Percentiles rank a stretch among this genome's conserved stretches.
These are phyloP conservation scores for Agelastica alni DNA, from an alignment of 2,888 invertebrate species.

Conservation along the genomic window DNA sequence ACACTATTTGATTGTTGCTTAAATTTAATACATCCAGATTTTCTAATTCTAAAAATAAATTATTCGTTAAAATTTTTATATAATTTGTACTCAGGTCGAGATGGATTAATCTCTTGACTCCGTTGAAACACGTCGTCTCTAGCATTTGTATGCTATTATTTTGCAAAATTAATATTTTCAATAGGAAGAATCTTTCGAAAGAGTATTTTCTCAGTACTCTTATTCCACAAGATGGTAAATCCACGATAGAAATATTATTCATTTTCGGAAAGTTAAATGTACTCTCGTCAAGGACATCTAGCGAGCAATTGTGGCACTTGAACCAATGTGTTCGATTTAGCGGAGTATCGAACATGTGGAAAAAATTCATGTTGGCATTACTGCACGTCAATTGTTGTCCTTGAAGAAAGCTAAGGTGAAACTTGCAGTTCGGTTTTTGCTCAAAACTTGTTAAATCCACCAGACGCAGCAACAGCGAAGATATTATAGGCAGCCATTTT, in stretches of 20 bases:
- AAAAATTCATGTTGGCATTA: slow-evolving; percentile 46
- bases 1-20: slow-evolving; percentile 51
- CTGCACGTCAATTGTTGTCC: slow-evolving; percentile 50
- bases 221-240: slow-evolving; percentile 45
- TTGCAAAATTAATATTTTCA: slow-evolving; percentile 51
- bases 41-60: slow-evolving; percentile 51
- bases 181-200: slow-evolving; percentile 46
- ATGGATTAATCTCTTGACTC: slow-evolving; percentile 49
- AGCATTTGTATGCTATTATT: slow-evolving; percentile 52
- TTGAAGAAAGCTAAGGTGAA: slow-evolving; percentile 40
- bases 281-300: slow-evolving; percentile 46
- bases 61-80: slow-evolving; percentile 47
- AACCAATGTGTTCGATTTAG: slow-evolving; percentile 51
- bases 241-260: slow-evolving; percentile 49
- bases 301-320: slow-evolving; percentile 49
- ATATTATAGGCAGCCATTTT: slow-evolving; percentile 45
- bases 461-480: slow-evolving; percentile 34
- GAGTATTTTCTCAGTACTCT: slow-evolving; percentile 44
- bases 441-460: slow-evolving; percentile 35
- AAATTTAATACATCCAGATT: slow-evolving; percentile 53
- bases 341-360: slow-evolving; percentile 44
- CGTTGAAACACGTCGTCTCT: slow-evolving; percentile 51
- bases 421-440: slow-evolving; percentile 40
- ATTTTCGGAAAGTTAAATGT: slow-evolving; percentile 48
- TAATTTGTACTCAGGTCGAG: slow-evolving; percentile 50